phyloP scores from a whole-genome alignment of 2,797 vertebrate genomes.

The Anguilla anguilla region DNA sequence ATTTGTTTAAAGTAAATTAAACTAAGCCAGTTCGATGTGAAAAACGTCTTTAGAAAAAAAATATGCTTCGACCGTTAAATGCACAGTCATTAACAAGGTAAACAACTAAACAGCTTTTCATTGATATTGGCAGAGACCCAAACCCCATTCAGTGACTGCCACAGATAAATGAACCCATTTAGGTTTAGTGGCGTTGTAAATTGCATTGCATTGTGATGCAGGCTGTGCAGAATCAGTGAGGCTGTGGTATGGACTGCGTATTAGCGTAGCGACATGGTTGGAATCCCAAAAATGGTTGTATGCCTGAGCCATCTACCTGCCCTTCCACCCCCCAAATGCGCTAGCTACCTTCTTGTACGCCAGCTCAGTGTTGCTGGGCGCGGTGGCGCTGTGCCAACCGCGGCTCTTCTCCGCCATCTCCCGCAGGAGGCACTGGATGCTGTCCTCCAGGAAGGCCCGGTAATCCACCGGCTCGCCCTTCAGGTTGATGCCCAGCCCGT shows the following conservation, averaged over 20 bases:
- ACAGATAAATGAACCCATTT: not conserved
- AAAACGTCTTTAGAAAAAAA: not conserved
- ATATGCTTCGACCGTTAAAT: not conserved
- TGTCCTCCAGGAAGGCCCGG: constrained; percentile 73
- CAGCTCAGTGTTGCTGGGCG: constrained; percentile 77
- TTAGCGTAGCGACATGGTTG: not conserved
- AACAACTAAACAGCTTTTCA: not conserved
- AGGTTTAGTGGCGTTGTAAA: not conserved
- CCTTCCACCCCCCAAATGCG: not conserved
- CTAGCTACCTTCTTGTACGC: constrained; percentile 79
- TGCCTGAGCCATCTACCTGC: not conserved
- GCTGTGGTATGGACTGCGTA: too few relatives aligned
- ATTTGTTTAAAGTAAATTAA: not conserved
- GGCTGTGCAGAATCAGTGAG: too few relatives aligned
- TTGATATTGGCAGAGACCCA: not conserved
- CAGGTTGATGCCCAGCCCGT: constrained; percentile 61
- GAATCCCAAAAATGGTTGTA: not conserved
- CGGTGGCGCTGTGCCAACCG: constrained; percentile 70
- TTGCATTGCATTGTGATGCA: too few relatives aligned
- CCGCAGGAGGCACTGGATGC: constrained; percentile 71
- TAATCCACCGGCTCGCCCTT: constrained; percentile 65
- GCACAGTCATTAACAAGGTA: not conserved
- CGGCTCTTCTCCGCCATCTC: constrained; percentile 77
- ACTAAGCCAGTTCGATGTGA: not conserved
- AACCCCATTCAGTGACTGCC: not conserved